Conservation (phyloP, 30 jellyfish, hydroid and myxozoan species). For the Pseudorhiza aurosa region DNA sequence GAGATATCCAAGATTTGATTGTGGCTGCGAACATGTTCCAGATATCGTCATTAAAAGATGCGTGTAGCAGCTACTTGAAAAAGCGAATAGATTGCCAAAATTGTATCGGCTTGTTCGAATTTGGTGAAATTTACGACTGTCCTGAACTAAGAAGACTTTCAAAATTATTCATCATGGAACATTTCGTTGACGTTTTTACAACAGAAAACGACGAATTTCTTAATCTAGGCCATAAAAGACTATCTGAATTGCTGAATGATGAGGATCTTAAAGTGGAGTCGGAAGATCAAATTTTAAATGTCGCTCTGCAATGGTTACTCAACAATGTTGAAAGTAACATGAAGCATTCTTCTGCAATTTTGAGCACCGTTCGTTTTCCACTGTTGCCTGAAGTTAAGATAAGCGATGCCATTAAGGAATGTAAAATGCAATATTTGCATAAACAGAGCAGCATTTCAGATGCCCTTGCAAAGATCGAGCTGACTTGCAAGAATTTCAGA, state of each 20-base stretch:
- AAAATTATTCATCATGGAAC: conserved; percentile 11
- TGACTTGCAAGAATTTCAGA: conserved; percentile 48
- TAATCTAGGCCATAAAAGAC: conserved; percentile 5
- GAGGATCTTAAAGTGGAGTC: conserved; percentile 66
- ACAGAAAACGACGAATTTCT: conserved; percentile 50
- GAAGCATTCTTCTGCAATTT: conserved; percentile 25
- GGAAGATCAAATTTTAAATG: conserved; percentile 41
- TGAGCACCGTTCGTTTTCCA: conserved; percentile 44
- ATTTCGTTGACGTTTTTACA: conserved; percentile 42
- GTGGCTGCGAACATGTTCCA: conserved; percentile 72
- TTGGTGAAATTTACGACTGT: conserved; percentile 53
- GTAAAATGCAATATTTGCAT: not conserved
- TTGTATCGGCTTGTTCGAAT: conserved; percentile 52
- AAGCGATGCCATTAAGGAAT: not conserved
- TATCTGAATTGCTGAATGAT: conserved; percentile 24
- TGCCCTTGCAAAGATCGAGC: conserved; percentile 18
- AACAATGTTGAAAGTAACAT: not conserved
- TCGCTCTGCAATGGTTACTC: conserved; percentile 45
- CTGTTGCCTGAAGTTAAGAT: conserved; percentile 18
- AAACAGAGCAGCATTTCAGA: not conserved
- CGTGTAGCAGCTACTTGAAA: conserved; percentile 38
- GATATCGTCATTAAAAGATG: conserved; percentile 45
- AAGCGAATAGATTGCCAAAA: conserved; percentile 25
- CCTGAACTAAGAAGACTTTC: conserved; percentile 20
- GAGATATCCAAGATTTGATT: conserved; percentile 39